Percentiles rank a stretch among this genome's conserved stretches.
These are phyloP conservation scores for Cyaniris semiargus DNA, from an alignment of 2,888 invertebrate species.

Conservation along the genomic window DNA sequence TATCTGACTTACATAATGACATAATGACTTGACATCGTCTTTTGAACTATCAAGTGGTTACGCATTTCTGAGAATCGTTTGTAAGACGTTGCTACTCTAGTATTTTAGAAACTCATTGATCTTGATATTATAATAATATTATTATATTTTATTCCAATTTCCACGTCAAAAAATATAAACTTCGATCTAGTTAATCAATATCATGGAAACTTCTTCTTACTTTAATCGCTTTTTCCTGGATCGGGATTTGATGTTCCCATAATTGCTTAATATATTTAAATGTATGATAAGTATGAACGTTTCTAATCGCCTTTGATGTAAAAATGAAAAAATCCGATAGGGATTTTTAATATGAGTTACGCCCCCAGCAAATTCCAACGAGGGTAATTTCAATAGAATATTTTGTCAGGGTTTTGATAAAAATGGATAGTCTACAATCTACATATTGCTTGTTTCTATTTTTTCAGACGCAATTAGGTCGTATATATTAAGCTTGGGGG, in stretches of 20 bases:
- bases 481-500: no score
- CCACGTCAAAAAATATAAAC: no score
- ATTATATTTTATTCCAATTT: no score
- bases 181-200: no score
- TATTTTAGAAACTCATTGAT: no score
- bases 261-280: constrained; percentile 14
- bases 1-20: no score
- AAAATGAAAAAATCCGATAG: constrained; percentile 3
- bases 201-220: neutral
- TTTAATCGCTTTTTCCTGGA: neutral
- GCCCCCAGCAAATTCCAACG: constrained; percentile 13
- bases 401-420: neutral
- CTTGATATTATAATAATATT: no score
- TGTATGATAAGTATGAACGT: constrained; percentile 18
- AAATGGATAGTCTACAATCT: neutral
- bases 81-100: no score
- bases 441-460: neutral
- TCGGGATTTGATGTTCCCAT: neutral
- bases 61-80: no score
- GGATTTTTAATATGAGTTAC: constrained; percentile 25
- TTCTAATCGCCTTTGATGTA: constrained; percentile 19
- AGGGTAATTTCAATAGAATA: constrained; percentile 2
- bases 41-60: no score
- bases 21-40: no score
- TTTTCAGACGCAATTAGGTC: neutral